These are phyloP conservation scores for Terebella lapidaria DNA, from an alignment of 2,888 invertebrate species.

Conservation along the genomic window DNA sequence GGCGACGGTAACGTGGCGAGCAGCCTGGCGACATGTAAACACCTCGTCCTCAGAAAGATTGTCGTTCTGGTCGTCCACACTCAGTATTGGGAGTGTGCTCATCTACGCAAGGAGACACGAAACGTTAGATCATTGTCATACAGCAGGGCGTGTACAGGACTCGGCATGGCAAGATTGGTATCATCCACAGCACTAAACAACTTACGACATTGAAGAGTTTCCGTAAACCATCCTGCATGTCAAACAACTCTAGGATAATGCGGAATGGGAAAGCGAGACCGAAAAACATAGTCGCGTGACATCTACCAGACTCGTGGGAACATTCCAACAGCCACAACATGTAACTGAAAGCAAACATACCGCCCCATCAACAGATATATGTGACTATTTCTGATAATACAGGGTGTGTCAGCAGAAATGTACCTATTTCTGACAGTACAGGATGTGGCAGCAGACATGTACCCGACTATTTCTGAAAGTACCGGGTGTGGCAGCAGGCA, in stretches of 20 bases:
- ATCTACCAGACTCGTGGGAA: slow-evolving; percentile 94
- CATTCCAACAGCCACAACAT: slow-evolving; percentile 92
- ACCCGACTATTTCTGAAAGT: slow-evolving; percentile 73
- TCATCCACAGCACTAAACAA: too few species aligned
- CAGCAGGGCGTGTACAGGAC: too few species aligned
- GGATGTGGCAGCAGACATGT: too few species aligned
- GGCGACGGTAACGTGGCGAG: slow-evolving; percentile 84
- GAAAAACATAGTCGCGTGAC: slow-evolving; percentile 98
- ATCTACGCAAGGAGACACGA: slow-evolving; percentile 60
- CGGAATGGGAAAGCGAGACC: slow-evolving; percentile 89
- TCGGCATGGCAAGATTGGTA: too few species aligned
- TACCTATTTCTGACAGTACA: too few species aligned
- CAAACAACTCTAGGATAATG: slow-evolving; percentile 89
- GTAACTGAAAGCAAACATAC: slow-evolving; percentile 65
- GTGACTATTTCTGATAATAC: slow-evolving; percentile 73
- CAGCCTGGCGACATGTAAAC: slow-evolving; percentile 83
- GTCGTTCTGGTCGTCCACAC: slow-evolving; percentile 59
- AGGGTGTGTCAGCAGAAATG: slow-evolving; percentile 66
- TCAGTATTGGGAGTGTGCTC: slow-evolving; percentile 78
- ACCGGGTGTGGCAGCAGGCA: slow-evolving; percentile 66
- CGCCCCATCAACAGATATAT: slow-evolving; percentile 56
- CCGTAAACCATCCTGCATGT: slow-evolving; percentile 86
- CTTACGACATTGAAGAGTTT: slow-evolving; percentile 86
- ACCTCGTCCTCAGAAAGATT: slow-evolving; percentile 77
- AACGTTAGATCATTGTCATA: too few species aligned